Conservation (phyloP, 2,113 vertebrate genomes). For the Heterotilapia buettikoferi region DNA sequence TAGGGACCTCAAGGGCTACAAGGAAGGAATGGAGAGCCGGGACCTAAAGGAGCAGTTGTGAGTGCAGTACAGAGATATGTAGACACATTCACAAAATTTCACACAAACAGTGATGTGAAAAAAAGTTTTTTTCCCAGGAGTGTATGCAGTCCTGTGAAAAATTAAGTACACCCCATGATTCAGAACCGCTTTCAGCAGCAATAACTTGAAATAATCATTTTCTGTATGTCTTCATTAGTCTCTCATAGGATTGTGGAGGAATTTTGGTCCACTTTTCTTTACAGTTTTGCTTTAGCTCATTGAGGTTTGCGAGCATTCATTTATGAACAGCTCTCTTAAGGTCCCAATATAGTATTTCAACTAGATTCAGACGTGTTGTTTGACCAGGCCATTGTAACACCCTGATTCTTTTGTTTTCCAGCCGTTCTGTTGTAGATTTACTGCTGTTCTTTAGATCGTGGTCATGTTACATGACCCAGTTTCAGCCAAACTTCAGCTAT, state of each 20-base stretch:
- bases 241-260: neutral
- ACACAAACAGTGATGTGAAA: neutral
- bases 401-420: neutral
- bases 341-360: neutral
- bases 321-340: neutral
- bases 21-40: slow-evolving; percentile 89
- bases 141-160: neutral
- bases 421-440: neutral
- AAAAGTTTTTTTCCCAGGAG: neutral
- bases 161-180: neutral
- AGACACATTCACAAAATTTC: neutral
- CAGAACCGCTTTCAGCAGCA: neutral
- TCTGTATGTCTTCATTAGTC: neutral
- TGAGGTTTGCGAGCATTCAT: rapidly evolving
- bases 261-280: neutral
- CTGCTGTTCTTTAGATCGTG: neutral
- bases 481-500: neutral
- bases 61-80: slow-evolving; percentile 53
- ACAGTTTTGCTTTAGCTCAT: neutral
- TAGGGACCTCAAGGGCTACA: slow-evolving; percentile 93
- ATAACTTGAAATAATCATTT: neutral
- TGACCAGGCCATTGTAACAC: neutral
- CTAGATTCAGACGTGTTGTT: neutral
- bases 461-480: neutral
- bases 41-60: slow-evolving; percentile 93